Conservation (phyloP, 2,888 invertebrate genomes). For the Pristionchus arcanus region DNA sequence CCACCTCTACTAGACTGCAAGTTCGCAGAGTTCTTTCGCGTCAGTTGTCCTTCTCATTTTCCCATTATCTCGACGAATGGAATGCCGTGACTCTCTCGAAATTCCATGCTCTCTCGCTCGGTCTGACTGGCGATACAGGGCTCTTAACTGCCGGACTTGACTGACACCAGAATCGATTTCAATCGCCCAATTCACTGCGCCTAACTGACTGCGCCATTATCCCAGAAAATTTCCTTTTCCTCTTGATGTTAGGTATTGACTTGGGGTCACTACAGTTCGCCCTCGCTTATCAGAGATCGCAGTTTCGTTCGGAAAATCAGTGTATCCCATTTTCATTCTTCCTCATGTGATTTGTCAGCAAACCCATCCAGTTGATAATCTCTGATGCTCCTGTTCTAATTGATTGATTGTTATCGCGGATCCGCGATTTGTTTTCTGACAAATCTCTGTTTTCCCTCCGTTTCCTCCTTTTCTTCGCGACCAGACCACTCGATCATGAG, state of each 20-base stretch:
- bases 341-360: not conserved
- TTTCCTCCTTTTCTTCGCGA: not conserved
- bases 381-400: not conserved
- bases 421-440: not conserved
- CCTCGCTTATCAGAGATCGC: too few species aligned
- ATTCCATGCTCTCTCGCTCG: not conserved
- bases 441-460: not conserved
- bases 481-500: not conserved
- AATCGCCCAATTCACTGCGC: too few species aligned
- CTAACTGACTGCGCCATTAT: too few species aligned
- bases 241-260: too few species aligned
- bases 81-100: not conserved
- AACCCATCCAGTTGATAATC: not conserved
- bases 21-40: constrained; percentile 18
- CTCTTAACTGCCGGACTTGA: too few species aligned
- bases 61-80: not conserved
- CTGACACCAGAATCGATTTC: too few species aligned
- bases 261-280: too few species aligned
- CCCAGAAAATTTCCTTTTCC: too few species aligned
- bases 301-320: too few species aligned
- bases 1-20: not conserved
- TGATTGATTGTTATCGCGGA: not conserved
- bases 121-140: too few species aligned
- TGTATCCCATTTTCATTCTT: not conserved
- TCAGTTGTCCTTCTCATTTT: not conserved